These are phyloP conservation scores for Theonella swinhoei DNA, from an alignment of 37 sponge, comb jelly and placozoan genomes.

Conservation along the genomic window DNA sequence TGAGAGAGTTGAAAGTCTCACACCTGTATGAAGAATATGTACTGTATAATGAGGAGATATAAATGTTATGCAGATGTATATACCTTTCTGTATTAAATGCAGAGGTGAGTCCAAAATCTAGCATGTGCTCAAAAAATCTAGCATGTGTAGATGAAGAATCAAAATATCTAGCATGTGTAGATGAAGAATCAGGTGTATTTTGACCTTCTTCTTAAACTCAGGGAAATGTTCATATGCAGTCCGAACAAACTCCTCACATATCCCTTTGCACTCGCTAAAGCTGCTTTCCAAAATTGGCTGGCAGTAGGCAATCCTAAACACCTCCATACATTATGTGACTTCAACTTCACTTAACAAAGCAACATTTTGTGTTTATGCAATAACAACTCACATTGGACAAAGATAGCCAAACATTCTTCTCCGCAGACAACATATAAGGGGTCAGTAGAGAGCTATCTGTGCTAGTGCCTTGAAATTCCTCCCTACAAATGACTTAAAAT, in stretches of 20 bases:
- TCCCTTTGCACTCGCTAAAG: not conserved
- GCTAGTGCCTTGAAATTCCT: not conserved
- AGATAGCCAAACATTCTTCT: not conserved
- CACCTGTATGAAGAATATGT: not conserved
- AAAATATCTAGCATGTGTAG: no score
- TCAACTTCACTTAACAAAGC: not conserved
- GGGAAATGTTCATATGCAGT: not conserved
- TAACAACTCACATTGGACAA: not conserved
- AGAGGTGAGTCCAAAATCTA: not conserved
- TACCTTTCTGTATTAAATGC: constrained; percentile 6
- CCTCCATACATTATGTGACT: not conserved
- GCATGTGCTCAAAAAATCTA: not conserved
- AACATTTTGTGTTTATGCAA: not conserved
- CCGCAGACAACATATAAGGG: not conserved
- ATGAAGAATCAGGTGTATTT: not conserved
- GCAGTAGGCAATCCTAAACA: not conserved
- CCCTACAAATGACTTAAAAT: not conserved
- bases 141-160: no score
- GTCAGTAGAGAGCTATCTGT: not conserved
- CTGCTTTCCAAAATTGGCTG: no score
- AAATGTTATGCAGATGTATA: not conserved
- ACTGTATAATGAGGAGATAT: no score
- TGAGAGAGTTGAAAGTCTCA: not conserved
- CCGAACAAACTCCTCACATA: not conserved
- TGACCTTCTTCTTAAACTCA: not conserved